Evolutionary conservation across 2,113 vertebrate species (phyloP), one percentile per base, ranked within the genome.

Genomic region (Pterocles burchelli): DNA sequence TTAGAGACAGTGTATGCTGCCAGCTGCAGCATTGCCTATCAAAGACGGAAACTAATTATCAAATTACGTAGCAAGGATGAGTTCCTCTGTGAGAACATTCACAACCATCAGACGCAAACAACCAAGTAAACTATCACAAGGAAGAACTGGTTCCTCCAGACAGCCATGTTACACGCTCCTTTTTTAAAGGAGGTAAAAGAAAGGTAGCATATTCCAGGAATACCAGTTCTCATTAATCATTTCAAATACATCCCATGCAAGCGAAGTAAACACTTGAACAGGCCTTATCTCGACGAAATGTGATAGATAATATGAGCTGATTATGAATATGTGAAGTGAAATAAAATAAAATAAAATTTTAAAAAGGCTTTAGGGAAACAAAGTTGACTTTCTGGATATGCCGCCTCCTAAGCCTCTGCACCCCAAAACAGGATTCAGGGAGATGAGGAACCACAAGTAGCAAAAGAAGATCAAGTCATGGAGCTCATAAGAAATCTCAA

Each of bases 11-110:
- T 13, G 31, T 58, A 90, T 0, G 17, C 82, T 7, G 68, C 38
- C 90, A 95, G 71, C 85, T 96, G 91, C 79, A 96, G 88, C 57
- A 59, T 17, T 65, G 70, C 79, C 68, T 89, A 88, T 78, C 82
- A 89, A 94, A 88, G 72, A 76, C 3, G 17, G 55, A 90, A 92
- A 88, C 75, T 88, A 88, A 96, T 92, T 93, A 96, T 76, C 79
- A 71, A 95, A 92, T 95, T 90, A 90, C 2, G 2, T 62, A 65
- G 82, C 75, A 85, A 77, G 88, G 68, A 83, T 70, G 63, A 85
- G 79, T 61, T 96, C 75, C 49, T 96, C 85, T 2, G 7, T 0
- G 0, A 88, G 75, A 85, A 93, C 55, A 63, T 70, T 77, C 41
- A 21, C 67, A 88, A 68, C 26, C 14, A 70, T 41, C 67, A 55